Evolutionary conservation across 1,140 invertebrate species (phyloP).

Genomic region (Teleogryllus occipitalis): DNA sequence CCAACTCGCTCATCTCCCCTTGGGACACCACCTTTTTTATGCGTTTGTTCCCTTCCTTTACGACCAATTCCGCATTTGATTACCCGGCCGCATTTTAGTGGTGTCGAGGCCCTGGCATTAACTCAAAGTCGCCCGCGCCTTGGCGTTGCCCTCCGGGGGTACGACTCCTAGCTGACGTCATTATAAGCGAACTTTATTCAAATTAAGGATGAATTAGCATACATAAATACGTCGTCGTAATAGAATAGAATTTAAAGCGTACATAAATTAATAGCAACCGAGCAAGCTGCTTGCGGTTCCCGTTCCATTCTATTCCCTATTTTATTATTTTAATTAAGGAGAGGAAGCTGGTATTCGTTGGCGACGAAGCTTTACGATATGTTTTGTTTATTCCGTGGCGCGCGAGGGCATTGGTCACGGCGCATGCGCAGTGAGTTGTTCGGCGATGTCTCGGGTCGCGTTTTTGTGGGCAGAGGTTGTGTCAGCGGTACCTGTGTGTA

Average conservation of each 20-base stretch:
- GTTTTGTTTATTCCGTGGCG: neutral
- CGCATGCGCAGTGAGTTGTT: neutral
- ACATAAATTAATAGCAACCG: neutral
- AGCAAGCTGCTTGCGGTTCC: neutral
- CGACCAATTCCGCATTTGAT: neutral
- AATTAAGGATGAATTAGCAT: neutral
- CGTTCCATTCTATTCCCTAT: neutral
- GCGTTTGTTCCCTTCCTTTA: neutral
- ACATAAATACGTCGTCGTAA: neutral
- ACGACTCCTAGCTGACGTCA: neutral
- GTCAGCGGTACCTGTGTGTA: too few relatives aligned
- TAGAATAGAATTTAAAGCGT: neutral
- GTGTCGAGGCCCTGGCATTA: neutral
- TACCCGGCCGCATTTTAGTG: neutral
- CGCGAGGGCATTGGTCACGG: neutral
- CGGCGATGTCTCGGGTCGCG: too few relatives aligned
- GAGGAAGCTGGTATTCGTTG: neutral
- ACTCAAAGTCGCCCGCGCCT: neutral
- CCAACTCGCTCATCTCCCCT: neutral
- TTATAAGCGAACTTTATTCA: conserved; percentile 5
- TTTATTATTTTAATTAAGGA: conserved; percentile 2
- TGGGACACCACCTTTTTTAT: neutral
- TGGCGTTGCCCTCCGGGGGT: neutral
- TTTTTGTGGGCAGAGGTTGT: too few relatives aligned
- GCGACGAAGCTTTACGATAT: neutral